A percentile compares a stretch with the other conserved stretches of the same genome.
Evolutionary conservation across 2,113 vertebrate species (phyloP).

Genomic region (Cyanocitta stelleri): DNA sequence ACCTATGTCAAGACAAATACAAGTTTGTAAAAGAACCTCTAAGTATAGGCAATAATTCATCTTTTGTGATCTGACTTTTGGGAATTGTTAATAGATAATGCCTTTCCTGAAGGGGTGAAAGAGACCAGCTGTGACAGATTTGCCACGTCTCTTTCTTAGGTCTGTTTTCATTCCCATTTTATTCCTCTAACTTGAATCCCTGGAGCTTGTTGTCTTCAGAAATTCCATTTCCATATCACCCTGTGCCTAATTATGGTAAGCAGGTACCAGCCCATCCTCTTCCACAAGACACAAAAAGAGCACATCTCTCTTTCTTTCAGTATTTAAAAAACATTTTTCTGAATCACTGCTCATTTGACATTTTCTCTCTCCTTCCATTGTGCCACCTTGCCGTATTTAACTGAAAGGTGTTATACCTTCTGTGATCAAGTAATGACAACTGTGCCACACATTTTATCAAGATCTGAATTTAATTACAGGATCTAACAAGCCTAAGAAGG

Average conservation of each 20-base stretch:
- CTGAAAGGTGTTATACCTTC: slow-evolving; percentile 40
- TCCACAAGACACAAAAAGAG: not conserved
- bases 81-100: not conserved
- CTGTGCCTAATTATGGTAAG: not conserved
- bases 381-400: slow-evolving; percentile 13
- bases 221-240: not conserved
- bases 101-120: not conserved
- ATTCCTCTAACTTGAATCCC: not conserved
- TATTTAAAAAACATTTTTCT: slow-evolving; percentile 1
- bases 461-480: slow-evolving; percentile 57
- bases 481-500: slow-evolving; percentile 27
- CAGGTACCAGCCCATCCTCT: not conserved
- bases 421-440: slow-evolving; percentile 51
- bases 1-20: not conserved
- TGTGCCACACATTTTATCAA: slow-evolving; percentile 17
- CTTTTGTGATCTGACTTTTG: not conserved
- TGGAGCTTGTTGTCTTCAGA: not conserved
- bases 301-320: not conserved
- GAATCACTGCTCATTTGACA: slow-evolving; percentile 35
- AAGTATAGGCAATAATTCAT: not conserved
- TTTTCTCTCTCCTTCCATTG: slow-evolving; percentile 15
- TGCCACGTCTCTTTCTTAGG: not conserved
- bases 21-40: not conserved
- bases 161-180: not conserved
- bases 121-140: not conserved